Conservation (phyloP, 2,113 vertebrate species). For the Tachysurus vachellii region DNA sequence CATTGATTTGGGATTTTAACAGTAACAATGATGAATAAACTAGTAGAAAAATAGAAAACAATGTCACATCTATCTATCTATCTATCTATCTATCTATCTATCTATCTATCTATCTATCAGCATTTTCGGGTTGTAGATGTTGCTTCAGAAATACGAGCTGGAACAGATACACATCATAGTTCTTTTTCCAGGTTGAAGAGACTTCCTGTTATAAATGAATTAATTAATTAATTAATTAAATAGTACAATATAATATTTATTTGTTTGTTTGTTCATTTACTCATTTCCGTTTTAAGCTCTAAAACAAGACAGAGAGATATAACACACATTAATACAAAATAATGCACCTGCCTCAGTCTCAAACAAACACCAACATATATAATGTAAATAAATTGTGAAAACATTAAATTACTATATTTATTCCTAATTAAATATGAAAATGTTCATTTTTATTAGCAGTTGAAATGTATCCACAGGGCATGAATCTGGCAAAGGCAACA, state of each 20-base stretch:
- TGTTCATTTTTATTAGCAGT: conserved; percentile 22
- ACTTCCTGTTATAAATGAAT: neutral
- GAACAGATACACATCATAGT: neutral
- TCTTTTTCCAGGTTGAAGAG: neutral
- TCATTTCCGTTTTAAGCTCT: neutral
- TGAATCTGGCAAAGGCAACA: neutral
- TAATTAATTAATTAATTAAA: neutral
- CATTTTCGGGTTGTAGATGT: conserved; percentile 37
- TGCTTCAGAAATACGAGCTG: conserved; percentile 7
- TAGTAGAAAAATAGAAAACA: neutral
- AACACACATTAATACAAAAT: conserved; percentile 5
- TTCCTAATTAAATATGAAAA: conserved; percentile 11
- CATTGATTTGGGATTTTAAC: conserved; percentile 30
- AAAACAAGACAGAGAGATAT: conserved; percentile 4
- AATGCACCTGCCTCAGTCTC: neutral
- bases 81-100: no score
- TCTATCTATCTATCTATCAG: neutral
- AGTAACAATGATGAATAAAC: conserved; percentile 10
- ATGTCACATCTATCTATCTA: no score
- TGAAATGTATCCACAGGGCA: conserved; percentile 31
- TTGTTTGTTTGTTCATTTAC: neutral
- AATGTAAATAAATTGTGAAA: neutral
- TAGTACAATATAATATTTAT: neutral
- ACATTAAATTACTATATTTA: neutral
- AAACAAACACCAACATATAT: neutral